phyloP scores from a whole-genome alignment of 92 coral and sea anemone genomes.

The Phenganax subtilis region DNA sequence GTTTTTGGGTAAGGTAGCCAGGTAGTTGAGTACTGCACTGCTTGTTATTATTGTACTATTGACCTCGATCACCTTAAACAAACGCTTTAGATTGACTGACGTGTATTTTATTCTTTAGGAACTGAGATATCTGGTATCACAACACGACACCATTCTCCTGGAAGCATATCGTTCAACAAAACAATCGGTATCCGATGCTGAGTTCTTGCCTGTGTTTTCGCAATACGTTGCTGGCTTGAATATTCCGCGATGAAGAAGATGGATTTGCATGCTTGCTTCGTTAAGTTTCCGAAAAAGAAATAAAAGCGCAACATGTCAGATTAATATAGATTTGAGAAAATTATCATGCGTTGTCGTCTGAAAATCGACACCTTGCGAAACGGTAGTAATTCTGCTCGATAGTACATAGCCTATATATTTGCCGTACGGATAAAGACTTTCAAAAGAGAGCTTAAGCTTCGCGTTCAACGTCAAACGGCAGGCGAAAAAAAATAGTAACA shows the following conservation, averaged over 20 bases:
- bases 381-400: neutral
- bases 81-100: neutral
- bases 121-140: conserved; percentile 65
- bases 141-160: conserved; percentile 77
- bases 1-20: neutral
- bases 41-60: neutral
- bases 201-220: conserved; percentile 74
- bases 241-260: conserved; percentile 5
- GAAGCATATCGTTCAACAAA: conserved; percentile 90
- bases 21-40: neutral
- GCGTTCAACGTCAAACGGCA: too few relatives aligned
- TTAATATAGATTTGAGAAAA: too few relatives aligned
- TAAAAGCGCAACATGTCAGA: neutral
- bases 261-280: neutral
- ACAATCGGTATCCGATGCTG: conserved; percentile 67
- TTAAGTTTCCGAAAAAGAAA: neutral
- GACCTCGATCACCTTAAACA: neutral
- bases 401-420: neutral
- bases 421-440: neutral
- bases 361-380: neutral
- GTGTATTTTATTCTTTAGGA: conserved; percentile 49
- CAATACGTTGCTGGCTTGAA: conserved; percentile 82
- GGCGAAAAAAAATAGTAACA: too few relatives aligned
- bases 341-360: neutral
- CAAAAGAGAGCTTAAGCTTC: too few relatives aligned